Evolutionary conservation across 1,140 invertebrate genomes (phyloP), one percentile per base, ranked within the genome.

Genomic region (Limonius californicus): DNA sequence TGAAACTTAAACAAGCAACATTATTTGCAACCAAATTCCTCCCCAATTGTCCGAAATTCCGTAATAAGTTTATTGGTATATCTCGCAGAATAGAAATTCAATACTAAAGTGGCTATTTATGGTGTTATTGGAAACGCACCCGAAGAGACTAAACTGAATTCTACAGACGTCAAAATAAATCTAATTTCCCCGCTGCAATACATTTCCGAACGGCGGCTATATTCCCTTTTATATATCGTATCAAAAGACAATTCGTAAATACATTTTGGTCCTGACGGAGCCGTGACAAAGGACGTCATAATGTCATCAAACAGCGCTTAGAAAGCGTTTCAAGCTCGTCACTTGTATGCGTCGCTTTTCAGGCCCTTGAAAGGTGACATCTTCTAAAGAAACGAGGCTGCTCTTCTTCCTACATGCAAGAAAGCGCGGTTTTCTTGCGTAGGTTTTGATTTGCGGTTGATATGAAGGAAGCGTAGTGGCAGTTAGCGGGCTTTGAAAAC

Each of bases 181-280:
- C 45, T 50, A 50, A 50, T 50, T 50, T 50, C 45, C 19, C 14
- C 45, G 16, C 2, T 18, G 45, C 16, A 50, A 50, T 50, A 50
- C 45, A 50, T 50, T 50, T 50, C n/a, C 16, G 45, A 50, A 50
- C 45, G 45, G 45, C 16, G 19, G 45, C 45, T 50, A 50, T 50
- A 50, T 50, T 12, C 42, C 16, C 42, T 18, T 50, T 50, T 50
- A 50, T 50, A 19, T 50, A 50, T 50, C 20, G 14, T 50, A 50
- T 50, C 16, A 50, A 50, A 50, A 50, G 45, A 50, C 45, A 50
- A 50, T 50, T 50, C 45, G 45, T 50, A 50, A 50, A 50, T 50
- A 50, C 19, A 50, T 50, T 50, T 50, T 19, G 15, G 7, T 19
- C 19, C 20, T 19, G 45, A 50, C 15, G 16, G 45, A 50, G 16